Evolutionary conservation across 2,113 vertebrate species (phyloP).

Genomic region (Oenanthe oenanthe): DNA sequence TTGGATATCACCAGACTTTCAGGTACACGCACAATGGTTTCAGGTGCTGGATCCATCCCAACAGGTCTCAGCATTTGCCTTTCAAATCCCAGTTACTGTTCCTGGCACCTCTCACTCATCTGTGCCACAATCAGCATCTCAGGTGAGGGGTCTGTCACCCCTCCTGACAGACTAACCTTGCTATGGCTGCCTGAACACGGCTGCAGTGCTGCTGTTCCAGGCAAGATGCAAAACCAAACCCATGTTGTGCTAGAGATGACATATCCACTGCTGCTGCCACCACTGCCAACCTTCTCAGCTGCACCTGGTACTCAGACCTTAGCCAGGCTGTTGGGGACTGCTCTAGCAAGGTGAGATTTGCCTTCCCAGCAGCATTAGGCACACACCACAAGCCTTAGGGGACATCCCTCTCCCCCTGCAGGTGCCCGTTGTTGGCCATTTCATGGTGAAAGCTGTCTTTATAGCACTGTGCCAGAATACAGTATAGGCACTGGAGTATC

Average conservation of each 20-base stretch:
- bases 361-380: background rate
- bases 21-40: background rate
- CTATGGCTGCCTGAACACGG: background rate
- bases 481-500: background rate
- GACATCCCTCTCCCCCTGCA: background rate
- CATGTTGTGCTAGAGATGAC: background rate
- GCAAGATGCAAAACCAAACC: background rate
- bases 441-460: background rate
- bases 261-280: background rate
- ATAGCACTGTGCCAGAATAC: background rate
- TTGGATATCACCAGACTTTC: background rate
- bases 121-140: background rate
- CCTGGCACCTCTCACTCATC: background rate
- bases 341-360: background rate
- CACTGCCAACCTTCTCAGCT: background rate
- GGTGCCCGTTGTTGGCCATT: background rate
- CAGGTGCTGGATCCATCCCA: accelerated
- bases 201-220: background rate
- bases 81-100: background rate
- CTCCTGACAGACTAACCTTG: background rate
- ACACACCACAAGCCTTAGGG: accelerated
- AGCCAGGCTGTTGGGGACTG: background rate
- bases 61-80: background rate
- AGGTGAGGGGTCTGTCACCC: accelerated
- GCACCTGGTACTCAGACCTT: background rate